phyloP scores from a whole-genome alignment of 2,797 vertebrate species.

The Fistularia tabacaria region DNA sequence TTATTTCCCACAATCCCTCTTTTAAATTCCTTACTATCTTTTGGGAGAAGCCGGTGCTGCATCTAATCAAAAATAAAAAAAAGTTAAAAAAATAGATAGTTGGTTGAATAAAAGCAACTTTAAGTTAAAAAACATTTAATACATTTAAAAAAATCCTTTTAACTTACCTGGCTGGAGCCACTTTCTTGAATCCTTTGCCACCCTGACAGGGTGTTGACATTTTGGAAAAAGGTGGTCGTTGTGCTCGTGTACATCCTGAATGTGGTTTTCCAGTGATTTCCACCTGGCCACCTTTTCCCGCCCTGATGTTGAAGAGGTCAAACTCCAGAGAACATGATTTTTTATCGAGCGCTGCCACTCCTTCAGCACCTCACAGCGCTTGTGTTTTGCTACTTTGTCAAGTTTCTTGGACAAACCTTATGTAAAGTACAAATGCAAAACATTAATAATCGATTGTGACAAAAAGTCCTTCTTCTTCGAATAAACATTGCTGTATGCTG shows the following conservation, averaged over 20 bases:
- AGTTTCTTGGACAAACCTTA: conserved; percentile 2
- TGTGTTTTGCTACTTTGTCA: neutral
- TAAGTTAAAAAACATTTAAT: no score
- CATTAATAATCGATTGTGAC: no score
- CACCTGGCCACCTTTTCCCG: conserved; percentile 14
- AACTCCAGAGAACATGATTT: conserved; percentile 8
- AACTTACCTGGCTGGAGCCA: conserved; percentile 6
- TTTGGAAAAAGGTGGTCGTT: conserved; percentile 3
- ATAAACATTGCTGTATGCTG: no score
- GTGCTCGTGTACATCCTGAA: conserved; percentile 7
- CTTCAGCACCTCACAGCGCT: neutral
- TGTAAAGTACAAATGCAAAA: neutral
- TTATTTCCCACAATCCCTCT: no score
- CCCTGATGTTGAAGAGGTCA: conserved; percentile 2
- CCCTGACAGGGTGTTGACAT: neutral
- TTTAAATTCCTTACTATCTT: no score
- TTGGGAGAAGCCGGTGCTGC: no score
- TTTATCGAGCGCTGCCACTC: conserved; percentile 1
- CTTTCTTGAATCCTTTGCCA: neutral
- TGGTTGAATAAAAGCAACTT: no score
- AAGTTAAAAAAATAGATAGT: no score
- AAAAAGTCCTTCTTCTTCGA: neutral
- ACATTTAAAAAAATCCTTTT: no score
- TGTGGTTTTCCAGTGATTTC: conserved; percentile 13
- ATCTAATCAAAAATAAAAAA: no score